Percentiles rank a stretch among this genome's conserved stretches.
phyloP scores from a whole-genome alignment of 2,888 invertebrate genomes.

The Eupithecia subfuscata region DNA sequence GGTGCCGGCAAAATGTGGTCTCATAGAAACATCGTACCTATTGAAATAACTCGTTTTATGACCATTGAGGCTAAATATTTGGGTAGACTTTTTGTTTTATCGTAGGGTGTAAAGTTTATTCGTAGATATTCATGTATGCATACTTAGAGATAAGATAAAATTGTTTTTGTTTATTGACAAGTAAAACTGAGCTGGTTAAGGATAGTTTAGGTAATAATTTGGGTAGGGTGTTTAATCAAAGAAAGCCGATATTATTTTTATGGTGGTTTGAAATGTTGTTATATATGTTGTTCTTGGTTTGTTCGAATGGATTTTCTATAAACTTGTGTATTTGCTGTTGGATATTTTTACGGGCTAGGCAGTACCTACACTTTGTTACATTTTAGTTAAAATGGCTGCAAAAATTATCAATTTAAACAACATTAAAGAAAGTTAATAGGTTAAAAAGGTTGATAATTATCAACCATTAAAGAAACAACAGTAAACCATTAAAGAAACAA shows the following conservation, averaged over 20 bases:
- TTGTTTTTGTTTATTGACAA: too few relatives aligned
- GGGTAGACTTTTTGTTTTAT: slow-evolving; percentile 38
- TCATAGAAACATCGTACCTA: slow-evolving; percentile 19
- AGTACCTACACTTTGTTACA: background rate
- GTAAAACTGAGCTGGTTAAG: background rate
- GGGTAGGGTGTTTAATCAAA: background rate
- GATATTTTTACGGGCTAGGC: background rate
- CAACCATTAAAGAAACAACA: too few relatives aligned
- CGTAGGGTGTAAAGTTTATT: slow-evolving; percentile 28
- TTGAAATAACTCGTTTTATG: slow-evolving; percentile 31
- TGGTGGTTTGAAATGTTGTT: too few relatives aligned
- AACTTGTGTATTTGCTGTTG: background rate
- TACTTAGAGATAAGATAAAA: slow-evolving; percentile 33
- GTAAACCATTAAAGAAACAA: too few relatives aligned
- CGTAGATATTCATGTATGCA: slow-evolving; percentile 32
- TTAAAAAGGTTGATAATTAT: too few relatives aligned
- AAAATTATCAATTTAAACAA: too few relatives aligned
- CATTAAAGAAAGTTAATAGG: too few relatives aligned
- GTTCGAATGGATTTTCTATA: background rate
- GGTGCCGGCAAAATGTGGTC: slow-evolving; percentile 52
- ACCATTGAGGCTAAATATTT: slow-evolving; percentile 36
- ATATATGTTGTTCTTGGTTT: too few relatives aligned
- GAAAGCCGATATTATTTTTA: background rate
- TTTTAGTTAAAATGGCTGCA: background rate
- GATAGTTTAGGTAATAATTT: background rate